A percentile compares a stretch with the other conserved stretches of the same genome.
These are phyloP conservation scores for Burhinus bistriatus DNA, from an alignment of 2,113 vertebrate genomes.

Conservation along the genomic window DNA sequence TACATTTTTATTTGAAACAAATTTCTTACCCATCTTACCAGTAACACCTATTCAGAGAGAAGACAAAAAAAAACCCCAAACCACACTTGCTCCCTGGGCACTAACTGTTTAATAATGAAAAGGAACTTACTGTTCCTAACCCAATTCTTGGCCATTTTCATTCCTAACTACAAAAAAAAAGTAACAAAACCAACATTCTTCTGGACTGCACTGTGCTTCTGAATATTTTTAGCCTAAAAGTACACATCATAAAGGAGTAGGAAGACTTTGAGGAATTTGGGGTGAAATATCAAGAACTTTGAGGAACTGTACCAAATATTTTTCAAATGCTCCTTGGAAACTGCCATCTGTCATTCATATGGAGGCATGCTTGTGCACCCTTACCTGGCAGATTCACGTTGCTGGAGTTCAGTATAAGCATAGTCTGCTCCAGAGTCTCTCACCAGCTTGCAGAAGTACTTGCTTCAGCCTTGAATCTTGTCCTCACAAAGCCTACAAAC, in stretches of 20 bases:
- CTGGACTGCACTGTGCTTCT: background rate
- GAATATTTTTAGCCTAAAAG: background rate
- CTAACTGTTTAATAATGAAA: background rate
- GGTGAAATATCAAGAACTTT: background rate
- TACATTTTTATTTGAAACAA: background rate
- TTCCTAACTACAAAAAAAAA: background rate
- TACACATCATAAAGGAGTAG: background rate
- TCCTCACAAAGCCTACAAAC: fast-evolving
- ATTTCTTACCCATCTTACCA: background rate
- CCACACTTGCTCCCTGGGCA: background rate
- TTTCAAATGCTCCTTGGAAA: background rate
- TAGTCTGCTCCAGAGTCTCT: background rate
- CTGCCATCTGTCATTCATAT: fast-evolving
- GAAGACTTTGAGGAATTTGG: background rate
- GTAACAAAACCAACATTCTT: background rate
- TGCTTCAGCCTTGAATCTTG: background rate
- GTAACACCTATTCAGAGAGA: background rate
- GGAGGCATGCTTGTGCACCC: fast-evolving
- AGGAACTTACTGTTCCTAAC: conserved; percentile 1
- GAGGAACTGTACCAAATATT: background rate
- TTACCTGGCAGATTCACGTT: background rate
- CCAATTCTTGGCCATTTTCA: background rate
- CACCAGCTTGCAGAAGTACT: background rate
- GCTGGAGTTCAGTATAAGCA: background rate
- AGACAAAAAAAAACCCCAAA: background rate